Percentiles rank a stretch among this genome's conserved stretches.
Conservation (phyloP, 2,113 vertebrate species). For the Anser cygnoides region DNA sequence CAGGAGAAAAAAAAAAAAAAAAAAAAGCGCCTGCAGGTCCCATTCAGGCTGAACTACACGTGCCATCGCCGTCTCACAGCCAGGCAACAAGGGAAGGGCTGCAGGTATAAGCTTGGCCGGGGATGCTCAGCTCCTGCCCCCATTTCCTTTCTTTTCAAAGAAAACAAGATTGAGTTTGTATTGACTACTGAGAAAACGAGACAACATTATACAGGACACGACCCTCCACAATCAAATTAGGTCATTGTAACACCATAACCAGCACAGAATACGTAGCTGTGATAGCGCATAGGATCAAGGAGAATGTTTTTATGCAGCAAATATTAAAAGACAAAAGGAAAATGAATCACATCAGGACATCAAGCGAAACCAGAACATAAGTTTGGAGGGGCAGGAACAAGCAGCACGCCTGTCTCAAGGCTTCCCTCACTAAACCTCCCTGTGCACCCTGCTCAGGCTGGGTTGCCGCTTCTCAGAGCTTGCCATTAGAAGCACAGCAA, state of each 20-base stretch:
- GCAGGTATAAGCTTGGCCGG: neutral
- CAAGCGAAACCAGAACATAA: neutral
- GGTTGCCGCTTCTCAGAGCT: neutral
- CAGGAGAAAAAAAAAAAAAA: neutral
- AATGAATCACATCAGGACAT: neutral
- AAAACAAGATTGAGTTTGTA: slow-evolving; percentile 58
- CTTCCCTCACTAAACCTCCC: neutral
- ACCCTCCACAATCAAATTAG: slow-evolving; percentile 65
- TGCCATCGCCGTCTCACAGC: neutral
- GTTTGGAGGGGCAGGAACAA: neutral
- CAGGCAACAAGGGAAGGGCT: neutral
- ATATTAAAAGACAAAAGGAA: neutral
- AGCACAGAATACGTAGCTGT: neutral
- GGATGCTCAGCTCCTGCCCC: slow-evolving; percentile 3
- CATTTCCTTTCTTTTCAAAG: slow-evolving; percentile 19
- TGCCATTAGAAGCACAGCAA: neutral
- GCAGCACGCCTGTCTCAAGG: neutral
- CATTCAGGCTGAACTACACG: neutral
- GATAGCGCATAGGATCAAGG: neutral
- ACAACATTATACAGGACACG: slow-evolving; percentile 55
- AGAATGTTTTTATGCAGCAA: slow-evolving; percentile 25
- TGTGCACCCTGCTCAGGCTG: neutral
- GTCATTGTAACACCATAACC: slow-evolving; percentile 16
- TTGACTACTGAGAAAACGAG: slow-evolving; percentile 53
- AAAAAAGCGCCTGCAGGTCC: neutral